Base-by-base conservation (phyloP, 1,140 invertebrate genomes). In the Adelges cooleyi region DNA sequence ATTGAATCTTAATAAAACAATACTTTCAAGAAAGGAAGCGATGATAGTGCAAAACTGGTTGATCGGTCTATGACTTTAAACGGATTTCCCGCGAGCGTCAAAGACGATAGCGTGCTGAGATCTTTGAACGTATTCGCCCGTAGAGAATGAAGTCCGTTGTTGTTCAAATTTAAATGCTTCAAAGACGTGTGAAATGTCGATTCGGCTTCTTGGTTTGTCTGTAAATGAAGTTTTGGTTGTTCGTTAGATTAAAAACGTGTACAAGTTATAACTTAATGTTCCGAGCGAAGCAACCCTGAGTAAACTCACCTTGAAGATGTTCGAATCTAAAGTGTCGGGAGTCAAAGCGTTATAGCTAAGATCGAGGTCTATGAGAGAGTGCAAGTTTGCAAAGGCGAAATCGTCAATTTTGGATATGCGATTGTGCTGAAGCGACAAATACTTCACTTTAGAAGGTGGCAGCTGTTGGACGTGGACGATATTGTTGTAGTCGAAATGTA, bases 71-170 rank as follows among this genome's bases (percentile, higher is more conserved):
- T 77, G 0, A 78, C 75, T 27, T 72, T 75, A 2, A 90, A 75
- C 0, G 81, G 82, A 74, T 90, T 91, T 8, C 80, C 77, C 40
- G 80, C 81, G 0, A 91, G 72, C 67, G 81, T 79, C 18, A 92
- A 74, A 33, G 79, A 76, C 66, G 81, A 82, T 3, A 92, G 69
- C 23, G 80, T 73, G 2, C 78, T 74, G 10, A 84, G 71, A 69
- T 90, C 87, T 66, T 86, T 82, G 71, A 90, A 90, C 8, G 86
- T 29, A 70, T 87, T 83, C 46, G 78, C 76, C 71, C 87, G 70
- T 1, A 90, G 71, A 1, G 77, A 81, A 67, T 86, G 82, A 3
- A 90, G 69, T 15, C 79, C 71, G 71, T 90, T 89, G 67, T 81
- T 71, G 0, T 81, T 80, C 38, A 90, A 73, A 71, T 81, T 80